These are phyloP conservation scores for Leptopilina boulardi DNA, from an alignment of 1,140 invertebrate species.

Conservation along the genomic window DNA sequence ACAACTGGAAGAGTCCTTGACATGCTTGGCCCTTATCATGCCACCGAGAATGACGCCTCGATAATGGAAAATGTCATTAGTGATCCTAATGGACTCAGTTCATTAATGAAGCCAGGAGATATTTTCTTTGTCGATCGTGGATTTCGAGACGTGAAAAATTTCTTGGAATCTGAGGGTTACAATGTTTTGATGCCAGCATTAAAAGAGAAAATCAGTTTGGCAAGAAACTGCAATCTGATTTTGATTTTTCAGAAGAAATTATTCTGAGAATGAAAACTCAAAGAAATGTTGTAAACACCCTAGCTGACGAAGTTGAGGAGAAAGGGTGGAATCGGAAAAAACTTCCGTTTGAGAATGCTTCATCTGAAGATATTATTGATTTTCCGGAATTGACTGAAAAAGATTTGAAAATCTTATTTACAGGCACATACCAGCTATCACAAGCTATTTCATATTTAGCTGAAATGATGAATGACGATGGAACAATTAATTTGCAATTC, in stretches of 20 bases:
- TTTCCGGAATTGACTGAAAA: no score
- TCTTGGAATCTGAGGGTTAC: slow-evolving; percentile 38
- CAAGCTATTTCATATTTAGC: no score
- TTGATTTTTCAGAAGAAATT: slow-evolving; percentile 43
- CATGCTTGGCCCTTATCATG: no score
- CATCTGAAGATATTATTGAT: no score
- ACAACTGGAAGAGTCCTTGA: slow-evolving; percentile 1
- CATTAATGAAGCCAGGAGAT: slow-evolving; percentile 10
- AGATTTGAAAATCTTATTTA: slow-evolving; percentile 17
- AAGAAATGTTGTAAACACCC: no score
- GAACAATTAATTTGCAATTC: slow-evolving; percentile 19
- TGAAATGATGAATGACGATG: no score
- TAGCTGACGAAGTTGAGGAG: no score
- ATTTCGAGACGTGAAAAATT: slow-evolving; percentile 46
- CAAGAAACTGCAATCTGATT: slow-evolving; percentile 48
- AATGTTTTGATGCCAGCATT: slow-evolving; percentile 59
- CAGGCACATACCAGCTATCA: no score
- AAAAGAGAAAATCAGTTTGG: slow-evolving; percentile 50
- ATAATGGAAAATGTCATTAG: slow-evolving; percentile 46
- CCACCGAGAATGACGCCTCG: slow-evolving; percentile 46
- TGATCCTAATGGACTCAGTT: slow-evolving; percentile 37
- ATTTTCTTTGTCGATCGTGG: slow-evolving; percentile 46
- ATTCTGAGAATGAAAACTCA: no score
- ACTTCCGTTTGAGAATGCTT: no score
- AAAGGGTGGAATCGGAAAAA: no score